phyloP scores from a whole-genome alignment of 2,888 invertebrate species.

The Scaptomyza caliginosa region DNA sequence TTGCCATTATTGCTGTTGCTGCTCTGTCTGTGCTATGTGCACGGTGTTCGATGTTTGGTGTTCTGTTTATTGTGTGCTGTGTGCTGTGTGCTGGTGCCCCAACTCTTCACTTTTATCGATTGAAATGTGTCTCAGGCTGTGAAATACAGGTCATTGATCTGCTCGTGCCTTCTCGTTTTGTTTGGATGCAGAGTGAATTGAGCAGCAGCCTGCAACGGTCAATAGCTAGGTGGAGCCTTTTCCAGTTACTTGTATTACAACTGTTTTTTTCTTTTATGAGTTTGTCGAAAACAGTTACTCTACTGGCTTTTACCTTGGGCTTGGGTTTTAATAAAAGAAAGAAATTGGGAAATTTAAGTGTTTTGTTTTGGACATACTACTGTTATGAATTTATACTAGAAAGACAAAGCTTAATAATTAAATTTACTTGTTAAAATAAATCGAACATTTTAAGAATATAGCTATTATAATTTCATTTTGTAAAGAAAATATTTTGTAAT shows the following conservation, averaged over 20 bases:
- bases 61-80: constrained; percentile 18
- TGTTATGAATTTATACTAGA: no score
- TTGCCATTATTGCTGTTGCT: constrained; percentile 17
- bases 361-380: no score
- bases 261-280: not conserved
- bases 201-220: constrained; percentile 3
- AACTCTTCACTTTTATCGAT: constrained; percentile 83
- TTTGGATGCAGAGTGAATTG: constrained; percentile 15
- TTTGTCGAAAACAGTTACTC: not conserved
- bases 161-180: constrained; percentile 57
- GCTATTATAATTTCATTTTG: no score
- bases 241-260: constrained; percentile 9
- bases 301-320: not conserved
- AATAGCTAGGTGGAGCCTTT: constrained; percentile 5
- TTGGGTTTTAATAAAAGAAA: no score
- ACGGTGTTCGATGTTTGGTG: constrained; percentile 17
- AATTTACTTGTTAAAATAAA: no score
- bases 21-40: constrained; percentile 29
- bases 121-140: constrained; percentile 83
- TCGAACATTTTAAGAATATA: no score
- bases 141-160: constrained; percentile 84
- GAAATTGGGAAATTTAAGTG: no score
- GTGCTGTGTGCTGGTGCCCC: constrained; percentile 68
- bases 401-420: no score
- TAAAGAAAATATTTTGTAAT: no score